These are phyloP conservation scores for Orycteropus afer DNA, from an alignment of 2,113 vertebrate species.

Conservation along the genomic window DNA sequence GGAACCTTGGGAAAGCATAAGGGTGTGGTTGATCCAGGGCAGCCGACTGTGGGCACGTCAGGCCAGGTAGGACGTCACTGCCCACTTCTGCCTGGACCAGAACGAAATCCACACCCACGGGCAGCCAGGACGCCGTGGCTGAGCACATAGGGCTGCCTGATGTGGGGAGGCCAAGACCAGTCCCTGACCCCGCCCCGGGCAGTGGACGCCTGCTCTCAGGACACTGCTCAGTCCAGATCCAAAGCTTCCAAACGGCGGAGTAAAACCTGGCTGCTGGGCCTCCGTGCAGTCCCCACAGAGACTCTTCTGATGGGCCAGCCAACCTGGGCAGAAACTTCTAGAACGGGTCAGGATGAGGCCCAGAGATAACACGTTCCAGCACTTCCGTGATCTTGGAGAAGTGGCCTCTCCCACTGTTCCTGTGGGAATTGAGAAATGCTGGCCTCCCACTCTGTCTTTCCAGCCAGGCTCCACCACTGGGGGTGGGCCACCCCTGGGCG, in stretches of 20 bases:
- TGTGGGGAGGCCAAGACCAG: not conserved
- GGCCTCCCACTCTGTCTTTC: not conserved
- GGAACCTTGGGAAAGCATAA: accelerated
- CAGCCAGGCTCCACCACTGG: not conserved
- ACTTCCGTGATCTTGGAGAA: not conserved
- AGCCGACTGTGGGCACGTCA: not conserved
- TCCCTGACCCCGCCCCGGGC: not conserved
- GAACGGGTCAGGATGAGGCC: not conserved
- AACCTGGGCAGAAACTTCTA: not conserved
- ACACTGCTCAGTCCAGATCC: accelerated
- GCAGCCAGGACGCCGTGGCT: no score
- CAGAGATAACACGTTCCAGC: not conserved
- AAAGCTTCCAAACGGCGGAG: not conserved
- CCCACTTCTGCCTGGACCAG: not conserved
- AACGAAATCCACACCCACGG: not conserved
- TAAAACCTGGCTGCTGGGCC: not conserved
- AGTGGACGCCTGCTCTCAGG: accelerated
- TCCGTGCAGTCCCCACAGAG: not conserved
- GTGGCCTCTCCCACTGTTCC: not conserved
- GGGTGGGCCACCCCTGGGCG: not conserved
- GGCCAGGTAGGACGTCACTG: not conserved
- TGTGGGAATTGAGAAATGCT: not conserved
- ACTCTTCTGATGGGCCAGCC: accelerated
- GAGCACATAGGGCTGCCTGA: no score
- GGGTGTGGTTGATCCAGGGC: accelerated